phyloP scores from a whole-genome alignment of 2,888 invertebrate species.

The Orthosia incerta region DNA sequence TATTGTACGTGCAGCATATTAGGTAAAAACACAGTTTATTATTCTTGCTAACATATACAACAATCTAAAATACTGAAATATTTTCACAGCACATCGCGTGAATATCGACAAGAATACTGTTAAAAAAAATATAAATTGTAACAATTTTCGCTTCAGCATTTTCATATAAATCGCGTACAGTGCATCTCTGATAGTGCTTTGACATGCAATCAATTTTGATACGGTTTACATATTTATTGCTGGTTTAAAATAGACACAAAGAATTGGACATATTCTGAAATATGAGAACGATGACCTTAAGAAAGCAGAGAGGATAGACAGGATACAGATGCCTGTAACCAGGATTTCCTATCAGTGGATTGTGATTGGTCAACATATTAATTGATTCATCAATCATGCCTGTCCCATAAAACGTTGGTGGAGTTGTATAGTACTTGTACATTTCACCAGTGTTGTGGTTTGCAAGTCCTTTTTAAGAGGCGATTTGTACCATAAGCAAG shows the following conservation, averaged over 20 bases:
- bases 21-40: too few relatives aligned
- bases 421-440: too few relatives aligned
- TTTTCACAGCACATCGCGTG: slow-evolving; percentile 42
- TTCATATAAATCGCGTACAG: slow-evolving; percentile 31
- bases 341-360: neutral
- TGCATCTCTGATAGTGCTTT: slow-evolving; percentile 35
- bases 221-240: slow-evolving; percentile 11
- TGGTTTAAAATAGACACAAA: slow-evolving; percentile 4
- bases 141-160: slow-evolving; percentile 41
- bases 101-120: slow-evolving; percentile 25
- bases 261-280: neutral
- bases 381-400: neutral
- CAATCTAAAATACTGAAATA: neutral
- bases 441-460: too few relatives aligned
- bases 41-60: neutral
- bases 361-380: neutral
- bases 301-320: neutral
- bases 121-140: slow-evolving; percentile 40
- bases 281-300: slow-evolving; percentile 7
- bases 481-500: too few relatives aligned
- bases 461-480: too few relatives aligned
- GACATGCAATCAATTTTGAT: slow-evolving; percentile 42
- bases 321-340: neutral
- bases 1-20: too few relatives aligned
- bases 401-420: too few relatives aligned